These are phyloP conservation scores for Lasaia peninsularis DNA, from an alignment of 1,140 invertebrate genomes.

Conservation along the genomic window DNA sequence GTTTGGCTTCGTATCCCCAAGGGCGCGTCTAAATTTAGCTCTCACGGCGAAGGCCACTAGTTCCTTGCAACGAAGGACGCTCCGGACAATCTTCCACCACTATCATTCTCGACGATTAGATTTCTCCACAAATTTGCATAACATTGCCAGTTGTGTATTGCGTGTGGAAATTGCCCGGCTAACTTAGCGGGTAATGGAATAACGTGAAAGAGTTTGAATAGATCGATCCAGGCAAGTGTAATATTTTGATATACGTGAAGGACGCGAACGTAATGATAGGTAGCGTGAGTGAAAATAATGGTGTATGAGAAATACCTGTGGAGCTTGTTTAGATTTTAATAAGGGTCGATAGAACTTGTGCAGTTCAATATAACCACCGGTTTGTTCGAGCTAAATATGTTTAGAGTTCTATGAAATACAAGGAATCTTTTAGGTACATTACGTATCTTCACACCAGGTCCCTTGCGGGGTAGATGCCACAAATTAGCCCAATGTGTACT, in stretches of 20 bases:
- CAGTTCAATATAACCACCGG: not conserved
- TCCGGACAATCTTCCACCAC: constrained; percentile 13
- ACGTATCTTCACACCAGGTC: too few species aligned
- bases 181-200: not conserved
- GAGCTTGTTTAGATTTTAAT: constrained; percentile 8
- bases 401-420: too few species aligned
- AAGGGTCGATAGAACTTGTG: not conserved
- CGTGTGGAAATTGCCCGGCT: not conserved
- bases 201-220: not conserved
- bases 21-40: constrained; percentile 65
- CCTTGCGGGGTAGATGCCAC: too few species aligned
- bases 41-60: constrained; percentile 54
- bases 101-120: constrained; percentile 10
- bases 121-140: not conserved
- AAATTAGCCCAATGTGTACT: too few species aligned
- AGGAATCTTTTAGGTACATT: too few species aligned
- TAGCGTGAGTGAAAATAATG: constrained; percentile 9
- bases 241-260: constrained; percentile 6
- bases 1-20: constrained; percentile 64
- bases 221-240: not conserved
- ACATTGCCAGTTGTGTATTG: not conserved
- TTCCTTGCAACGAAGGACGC: constrained; percentile 43
- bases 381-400: too few species aligned
- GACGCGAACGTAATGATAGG: constrained; percentile 6
- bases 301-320: not conserved